phyloP scores from a whole-genome alignment of 2,888 invertebrate genomes.

The Euclidia mi region DNA sequence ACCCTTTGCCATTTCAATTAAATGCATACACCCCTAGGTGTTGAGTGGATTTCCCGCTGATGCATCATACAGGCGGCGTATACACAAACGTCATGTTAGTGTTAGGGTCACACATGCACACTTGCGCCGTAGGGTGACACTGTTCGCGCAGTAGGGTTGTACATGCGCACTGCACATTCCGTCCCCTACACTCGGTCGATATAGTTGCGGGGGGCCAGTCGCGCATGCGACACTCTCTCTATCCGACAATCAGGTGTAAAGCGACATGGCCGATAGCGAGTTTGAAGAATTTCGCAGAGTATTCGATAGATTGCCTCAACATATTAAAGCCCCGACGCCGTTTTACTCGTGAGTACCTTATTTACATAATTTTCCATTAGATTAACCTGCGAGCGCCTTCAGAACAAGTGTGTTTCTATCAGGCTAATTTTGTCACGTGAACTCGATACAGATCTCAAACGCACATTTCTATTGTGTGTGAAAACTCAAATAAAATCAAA shows the following conservation, averaged over 20 bases:
- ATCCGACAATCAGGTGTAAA: slow-evolving; percentile 92
- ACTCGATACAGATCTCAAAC: slow-evolving; percentile 27
- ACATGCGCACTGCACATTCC: slow-evolving; percentile 62
- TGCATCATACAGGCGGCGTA: slow-evolving; percentile 62
- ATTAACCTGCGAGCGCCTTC: not conserved
- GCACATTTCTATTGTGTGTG: slow-evolving; percentile 11
- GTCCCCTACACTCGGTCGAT: slow-evolving; percentile 73
- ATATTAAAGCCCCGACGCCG: slow-evolving; percentile 94
- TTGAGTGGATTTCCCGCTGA: slow-evolving; percentile 69
- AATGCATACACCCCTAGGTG: slow-evolving; percentile 5
- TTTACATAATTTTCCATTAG: slow-evolving; percentile 20
- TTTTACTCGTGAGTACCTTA: slow-evolving; percentile 96
- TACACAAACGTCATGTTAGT: slow-evolving; percentile 40
- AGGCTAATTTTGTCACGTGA: slow-evolving; percentile 60
- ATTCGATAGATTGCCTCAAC: slow-evolving; percentile 95
- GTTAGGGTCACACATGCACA: slow-evolving; percentile 56
- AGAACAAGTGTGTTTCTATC: slow-evolving; percentile 30
- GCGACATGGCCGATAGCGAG: slow-evolving; percentile 97
- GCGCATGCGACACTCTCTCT: slow-evolving; percentile 78
- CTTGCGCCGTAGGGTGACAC: slow-evolving; percentile 52
- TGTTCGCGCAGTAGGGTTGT: slow-evolving; percentile 63
- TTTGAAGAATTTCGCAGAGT: slow-evolving; percentile 97
- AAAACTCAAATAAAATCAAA: not conserved
- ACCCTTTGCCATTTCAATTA: not conserved
- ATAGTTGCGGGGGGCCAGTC: slow-evolving; percentile 61